Evolutionary conservation across 2,797 vertebrate genomes (phyloP), one percentile per base, ranked within the genome.

Genomic region (Pitangus sulphuratus): DNA sequence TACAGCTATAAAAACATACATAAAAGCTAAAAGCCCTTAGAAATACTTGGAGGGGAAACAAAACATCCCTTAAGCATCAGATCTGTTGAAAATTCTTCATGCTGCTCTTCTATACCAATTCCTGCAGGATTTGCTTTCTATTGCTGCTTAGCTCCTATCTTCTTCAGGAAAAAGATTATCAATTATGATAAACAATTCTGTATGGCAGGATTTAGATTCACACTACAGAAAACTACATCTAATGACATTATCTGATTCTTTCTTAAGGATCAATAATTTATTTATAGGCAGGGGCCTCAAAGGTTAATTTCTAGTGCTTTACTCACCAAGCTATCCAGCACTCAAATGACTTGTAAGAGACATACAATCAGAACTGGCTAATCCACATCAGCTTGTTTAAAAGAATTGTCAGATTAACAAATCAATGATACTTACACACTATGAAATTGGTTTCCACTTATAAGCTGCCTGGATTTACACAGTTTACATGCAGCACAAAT

Each of bases 381-480:
- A 97, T 97, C 96, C 96, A 92, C 93, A 94, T 40, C 87, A 85
- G 75, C 91, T 97, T 90, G 86, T 94, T 97, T 91, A 84, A 84
- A 94, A 95, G 93, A 89, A 84, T 4, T 69, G 87, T 89, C 97
- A 94, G 97, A 97, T 97, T 94, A 97, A 95, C 89, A 94, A 96
- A 96, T 97, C 97, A 92, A 96, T 97, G 96, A 68, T 89, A 89
- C 95, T 97, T 96, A 97, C 75, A 94, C 88, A 74, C 79, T 92
- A 95, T 50, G 19, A 90, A 97, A 98, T 96, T 91, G 86, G 84
- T 83, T 97, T 82, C 94, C 96, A 95, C 82, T 96, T 97, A 95
- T 78, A 87, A 96, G 95, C 93, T 92, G 91, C 76, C 95, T 84
- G 84, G 94, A 96, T 96, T 91, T 90, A 84, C 58, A 90, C 89